These are phyloP conservation scores for Nymphalis c-album DNA, from an alignment of 2,888 invertebrate species.

Conservation along the genomic window DNA sequence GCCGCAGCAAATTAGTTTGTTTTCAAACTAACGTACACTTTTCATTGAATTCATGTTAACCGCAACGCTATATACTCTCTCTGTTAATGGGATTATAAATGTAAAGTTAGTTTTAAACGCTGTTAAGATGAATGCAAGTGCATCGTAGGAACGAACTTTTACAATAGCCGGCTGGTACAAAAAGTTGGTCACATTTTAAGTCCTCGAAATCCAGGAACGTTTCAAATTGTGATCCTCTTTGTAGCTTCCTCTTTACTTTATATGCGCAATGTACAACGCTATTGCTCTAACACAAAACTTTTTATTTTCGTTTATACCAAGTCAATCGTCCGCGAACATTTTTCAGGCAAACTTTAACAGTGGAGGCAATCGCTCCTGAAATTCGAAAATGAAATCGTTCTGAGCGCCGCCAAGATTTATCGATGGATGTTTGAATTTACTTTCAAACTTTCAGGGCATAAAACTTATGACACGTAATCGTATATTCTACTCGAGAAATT, in stretches of 20 bases:
- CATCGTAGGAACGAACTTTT: constrained; percentile 51
- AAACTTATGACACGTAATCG: constrained; percentile 82
- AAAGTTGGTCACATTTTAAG: constrained; percentile 66
- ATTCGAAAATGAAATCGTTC: constrained; percentile 82
- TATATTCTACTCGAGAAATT: constrained; percentile 68
- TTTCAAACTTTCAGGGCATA: constrained; percentile 79
- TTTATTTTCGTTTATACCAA: constrained; percentile 81
- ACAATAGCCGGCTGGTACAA: constrained; percentile 55
- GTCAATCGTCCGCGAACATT: constrained; percentile 81
- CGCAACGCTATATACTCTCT: constrained; percentile 34
- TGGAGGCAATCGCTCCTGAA: constrained; percentile 81
- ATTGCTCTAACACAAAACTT: constrained; percentile 80
- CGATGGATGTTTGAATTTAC: constrained; percentile 81
- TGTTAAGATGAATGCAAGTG: constrained; percentile 45
- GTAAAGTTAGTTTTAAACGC: constrained; percentile 46
- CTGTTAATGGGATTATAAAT: constrained; percentile 42
- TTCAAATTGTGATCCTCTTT: constrained; percentile 69
- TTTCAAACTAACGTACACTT: constrained; percentile 52
- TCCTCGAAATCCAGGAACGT: constrained; percentile 58
- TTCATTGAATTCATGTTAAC: constrained; percentile 40
- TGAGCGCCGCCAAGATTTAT: constrained; percentile 81
- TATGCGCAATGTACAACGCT: constrained; percentile 74
- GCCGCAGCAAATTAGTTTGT: constrained; percentile 54
- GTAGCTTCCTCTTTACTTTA: constrained; percentile 69
- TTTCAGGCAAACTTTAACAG: constrained; percentile 82